Conservation (phyloP, 2,797 vertebrate species). For the Alosa sapidissima region DNA sequence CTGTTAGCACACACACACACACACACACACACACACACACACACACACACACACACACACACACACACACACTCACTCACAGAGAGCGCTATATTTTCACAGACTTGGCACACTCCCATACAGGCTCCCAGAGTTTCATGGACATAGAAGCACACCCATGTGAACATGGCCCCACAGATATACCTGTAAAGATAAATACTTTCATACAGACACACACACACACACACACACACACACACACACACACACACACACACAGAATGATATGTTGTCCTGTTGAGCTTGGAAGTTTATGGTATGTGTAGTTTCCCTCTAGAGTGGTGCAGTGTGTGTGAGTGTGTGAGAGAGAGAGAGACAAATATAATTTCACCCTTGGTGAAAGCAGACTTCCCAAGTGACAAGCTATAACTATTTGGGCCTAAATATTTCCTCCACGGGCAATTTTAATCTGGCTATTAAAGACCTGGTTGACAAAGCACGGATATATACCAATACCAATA, state of each 20-base stretch:
- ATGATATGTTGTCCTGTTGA: not conserved
- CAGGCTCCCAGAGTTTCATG: not conserved
- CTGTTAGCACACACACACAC: too few relatives aligned
- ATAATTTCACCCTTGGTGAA: too few relatives aligned
- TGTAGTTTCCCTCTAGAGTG: not conserved
- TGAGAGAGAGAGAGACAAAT: not conserved
- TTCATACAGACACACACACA: not conserved
- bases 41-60: too few relatives aligned
- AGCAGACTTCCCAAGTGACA: too few relatives aligned
- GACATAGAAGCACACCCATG: not conserved
- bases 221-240: constrained; percentile 7
- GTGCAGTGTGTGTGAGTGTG: not conserved
- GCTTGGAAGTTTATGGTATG: not conserved
- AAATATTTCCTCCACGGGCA: too few relatives aligned
- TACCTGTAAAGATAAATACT: not conserved
- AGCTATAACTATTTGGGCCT: too few relatives aligned
- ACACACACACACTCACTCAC: too few relatives aligned
- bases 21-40: too few relatives aligned
- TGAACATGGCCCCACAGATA: constrained; percentile 2
- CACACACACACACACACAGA: not conserved
- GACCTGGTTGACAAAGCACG: too few relatives aligned
- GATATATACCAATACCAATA: too few relatives aligned
- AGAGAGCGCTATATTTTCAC: not conserved
- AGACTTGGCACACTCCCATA: not conserved
- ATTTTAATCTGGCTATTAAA: too few relatives aligned